These are phyloP conservation scores for Cabera pusaria DNA, from an alignment of 2,888 invertebrate genomes.

Conservation along the genomic window DNA sequence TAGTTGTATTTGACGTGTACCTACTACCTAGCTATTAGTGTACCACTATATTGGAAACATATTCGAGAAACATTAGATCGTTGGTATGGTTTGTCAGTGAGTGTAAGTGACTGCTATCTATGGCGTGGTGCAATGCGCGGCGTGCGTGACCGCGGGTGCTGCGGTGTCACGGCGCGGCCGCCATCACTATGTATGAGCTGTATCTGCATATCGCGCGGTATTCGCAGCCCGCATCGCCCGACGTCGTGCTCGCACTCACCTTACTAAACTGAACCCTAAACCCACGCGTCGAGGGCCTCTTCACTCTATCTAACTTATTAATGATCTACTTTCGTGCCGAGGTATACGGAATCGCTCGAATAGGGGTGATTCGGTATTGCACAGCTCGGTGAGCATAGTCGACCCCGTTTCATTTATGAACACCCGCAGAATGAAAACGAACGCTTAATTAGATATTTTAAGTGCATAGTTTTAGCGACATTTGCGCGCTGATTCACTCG, in stretches of 20 bases:
- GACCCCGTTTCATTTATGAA: constrained; percentile 9
- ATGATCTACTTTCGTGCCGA: background rate
- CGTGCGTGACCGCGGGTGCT: too few relatives aligned
- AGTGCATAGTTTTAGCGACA: background rate
- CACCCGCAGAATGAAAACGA: constrained; percentile 12
- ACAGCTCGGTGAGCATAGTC: background rate
- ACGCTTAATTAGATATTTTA: background rate
- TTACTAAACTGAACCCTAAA: constrained; percentile 6
- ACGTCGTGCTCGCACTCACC: background rate
- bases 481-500: background rate
- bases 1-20: too few relatives aligned
- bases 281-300: background rate
- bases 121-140: too few relatives aligned
- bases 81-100: too few relatives aligned
- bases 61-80: too few relatives aligned
- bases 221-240: constrained; percentile 42
- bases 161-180: background rate
- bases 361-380: constrained; percentile 9
- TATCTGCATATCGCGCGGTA: constrained; percentile 40
- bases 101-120: too few relatives aligned
- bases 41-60: too few relatives aligned
- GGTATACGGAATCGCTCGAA: constrained; percentile 4
- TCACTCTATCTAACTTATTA: too few relatives aligned
- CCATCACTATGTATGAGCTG: constrained; percentile 4
- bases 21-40: too few relatives aligned